phyloP scores from a whole-genome alignment of 2,113 vertebrate genomes.

The Petaurus breviceps region DNA sequence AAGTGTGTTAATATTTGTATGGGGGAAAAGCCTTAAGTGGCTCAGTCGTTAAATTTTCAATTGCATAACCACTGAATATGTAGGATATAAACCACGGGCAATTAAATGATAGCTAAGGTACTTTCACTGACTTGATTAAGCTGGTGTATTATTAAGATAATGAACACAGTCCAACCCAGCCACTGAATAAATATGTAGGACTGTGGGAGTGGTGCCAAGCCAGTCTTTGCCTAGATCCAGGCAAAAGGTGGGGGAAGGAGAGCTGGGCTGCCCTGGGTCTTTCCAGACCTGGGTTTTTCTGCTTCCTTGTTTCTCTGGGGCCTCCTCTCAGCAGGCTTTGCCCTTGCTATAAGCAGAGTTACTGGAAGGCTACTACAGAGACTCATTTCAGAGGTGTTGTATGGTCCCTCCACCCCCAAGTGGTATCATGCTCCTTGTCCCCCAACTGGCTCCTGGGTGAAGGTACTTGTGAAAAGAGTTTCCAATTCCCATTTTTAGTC shows the following conservation, averaged over 20 bases:
- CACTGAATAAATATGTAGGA: background rate
- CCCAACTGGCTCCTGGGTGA: background rate
- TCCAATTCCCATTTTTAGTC: background rate
- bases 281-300: background rate
- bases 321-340: background rate
- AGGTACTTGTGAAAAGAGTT: background rate
- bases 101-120: slow-evolving; percentile 80
- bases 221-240: background rate
- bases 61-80: slow-evolving; percentile 78
- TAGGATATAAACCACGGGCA: slow-evolving; percentile 79
- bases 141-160: slow-evolving; percentile 72
- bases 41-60: slow-evolving; percentile 78
- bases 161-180: slow-evolving; percentile 44
- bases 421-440: background rate
- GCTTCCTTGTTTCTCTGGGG: background rate
- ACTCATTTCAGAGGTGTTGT: background rate
- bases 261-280: background rate
- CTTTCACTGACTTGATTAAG: slow-evolving; percentile 78
- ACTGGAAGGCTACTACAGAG: background rate
- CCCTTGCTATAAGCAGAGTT: background rate
- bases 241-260: background rate
- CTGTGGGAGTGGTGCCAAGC: background rate
- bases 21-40: slow-evolving; percentile 66
- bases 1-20: slow-evolving; percentile 79
- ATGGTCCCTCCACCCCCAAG: background rate